phyloP scores from a whole-genome alignment of 2,888 invertebrate species.

The Calameuta filiformis region DNA sequence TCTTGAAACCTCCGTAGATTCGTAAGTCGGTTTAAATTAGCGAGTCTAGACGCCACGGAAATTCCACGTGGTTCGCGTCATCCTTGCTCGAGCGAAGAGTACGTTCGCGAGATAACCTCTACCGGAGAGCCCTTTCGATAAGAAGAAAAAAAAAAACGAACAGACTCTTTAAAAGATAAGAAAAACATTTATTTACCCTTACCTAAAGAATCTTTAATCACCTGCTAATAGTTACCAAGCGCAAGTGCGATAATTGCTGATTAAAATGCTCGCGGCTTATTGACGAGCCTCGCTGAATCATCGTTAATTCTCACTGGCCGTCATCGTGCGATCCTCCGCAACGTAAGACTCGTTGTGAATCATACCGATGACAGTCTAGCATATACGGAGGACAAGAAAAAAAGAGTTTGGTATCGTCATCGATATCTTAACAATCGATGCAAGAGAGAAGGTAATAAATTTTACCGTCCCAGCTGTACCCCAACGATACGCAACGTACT shows the following conservation, averaged over 20 bases:
- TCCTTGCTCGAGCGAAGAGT: not conserved
- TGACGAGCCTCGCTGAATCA: not conserved
- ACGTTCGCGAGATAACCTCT: not conserved
- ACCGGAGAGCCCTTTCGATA: not conserved
- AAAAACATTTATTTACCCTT: not conserved
- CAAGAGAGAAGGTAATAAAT: not conserved
- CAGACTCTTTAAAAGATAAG: not conserved
- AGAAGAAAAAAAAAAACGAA: not conserved
- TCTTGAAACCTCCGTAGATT: constrained; percentile 30
- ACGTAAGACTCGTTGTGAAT: not conserved
- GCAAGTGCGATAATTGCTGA: not conserved
- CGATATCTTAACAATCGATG: not conserved
- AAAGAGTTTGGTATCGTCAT: not conserved
- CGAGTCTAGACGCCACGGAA: constrained; percentile 52
- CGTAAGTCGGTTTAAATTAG: constrained; percentile 53
- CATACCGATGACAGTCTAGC: not conserved
- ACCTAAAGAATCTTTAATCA: not conserved
- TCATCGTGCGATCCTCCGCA: not conserved
- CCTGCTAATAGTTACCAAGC: not conserved
- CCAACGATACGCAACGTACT: not conserved
- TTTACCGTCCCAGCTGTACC: not conserved
- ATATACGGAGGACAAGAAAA: not conserved
- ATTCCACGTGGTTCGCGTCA: constrained; percentile 39
- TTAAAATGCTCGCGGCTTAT: not conserved
- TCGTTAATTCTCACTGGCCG: not conserved